Base-by-base conservation (phyloP, 2,797 vertebrate species). In the Brachyalestes nurse region DNA sequence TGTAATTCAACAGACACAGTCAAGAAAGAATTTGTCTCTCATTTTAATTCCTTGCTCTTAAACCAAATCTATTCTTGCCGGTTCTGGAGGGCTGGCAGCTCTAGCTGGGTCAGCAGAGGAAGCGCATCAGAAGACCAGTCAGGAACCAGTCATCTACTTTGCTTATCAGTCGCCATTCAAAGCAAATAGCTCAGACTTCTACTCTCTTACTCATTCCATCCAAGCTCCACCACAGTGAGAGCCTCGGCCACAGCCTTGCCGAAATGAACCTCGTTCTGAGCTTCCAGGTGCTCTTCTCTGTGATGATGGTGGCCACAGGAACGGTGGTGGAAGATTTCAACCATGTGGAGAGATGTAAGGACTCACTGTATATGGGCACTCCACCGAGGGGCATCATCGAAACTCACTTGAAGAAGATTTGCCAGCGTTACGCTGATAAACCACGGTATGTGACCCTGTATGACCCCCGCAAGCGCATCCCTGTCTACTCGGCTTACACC, bases 311-410 rank as follows among this genome's bases (percentile, higher is more conserved):
- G 5, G 70, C 70, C 9, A 74, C 71, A 0, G 87, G 89, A 5
- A 90, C 90, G 0, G 92, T 94, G 13, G 93, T 93, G 80, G 72
- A 69, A 17, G 92, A 93, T 80, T 93, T 93, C 60, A 93, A 93
- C 77, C 91, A 93, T 2, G 70, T 93, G 0, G 92, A 93, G 84
- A 81, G 89, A 74, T 94, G 92, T 83, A 94, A 93, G 80, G 91
- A 93, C 84, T 92, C 90, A 8, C 86, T 93, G 75, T 93, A 93
- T n/a, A 93, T 93, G 93, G 92, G 91, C 45, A 93, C 92, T 1
- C 91, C 93, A 0, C 91, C 90, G 0, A 82, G 88, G 9, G 92
- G 93, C 47, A 78, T 94, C 76, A 80, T 21, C 6, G 80, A 85
- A 4, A 40, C 0, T 28, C 67, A 4, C 0, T 86, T 93, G 49